phyloP scores from a whole-genome alignment of 2,113 vertebrate species.

The Istiophorus platypterus region DNA sequence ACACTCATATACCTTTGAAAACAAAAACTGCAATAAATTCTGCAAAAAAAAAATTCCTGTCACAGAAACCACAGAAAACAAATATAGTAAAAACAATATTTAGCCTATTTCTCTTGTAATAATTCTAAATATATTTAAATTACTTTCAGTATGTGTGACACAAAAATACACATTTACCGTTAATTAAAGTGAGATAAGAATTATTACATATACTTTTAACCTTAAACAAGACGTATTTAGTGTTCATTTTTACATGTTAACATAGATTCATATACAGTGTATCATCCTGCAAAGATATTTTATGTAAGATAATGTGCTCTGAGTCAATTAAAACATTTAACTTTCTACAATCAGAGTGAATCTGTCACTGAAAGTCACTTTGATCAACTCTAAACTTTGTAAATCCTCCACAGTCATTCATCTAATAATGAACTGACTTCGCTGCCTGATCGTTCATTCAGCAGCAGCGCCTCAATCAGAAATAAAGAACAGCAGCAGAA shows the following conservation, averaged over 20 bases:
- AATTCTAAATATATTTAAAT: not conserved
- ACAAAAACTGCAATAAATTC: not conserved
- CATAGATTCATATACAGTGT: not conserved
- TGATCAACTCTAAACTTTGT: too few species aligned
- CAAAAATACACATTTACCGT: not conserved
- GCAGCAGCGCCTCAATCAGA: not conserved
- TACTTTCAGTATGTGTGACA: too few species aligned
- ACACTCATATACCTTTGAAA: not conserved
- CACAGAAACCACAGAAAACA: not conserved
- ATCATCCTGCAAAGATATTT: too few species aligned
- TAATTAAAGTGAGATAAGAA: too few species aligned
- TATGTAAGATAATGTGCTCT: too few species aligned
- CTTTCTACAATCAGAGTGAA: too few species aligned
- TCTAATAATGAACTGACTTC: too few species aligned
- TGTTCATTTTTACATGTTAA: too few species aligned
- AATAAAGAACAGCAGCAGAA: not conserved
- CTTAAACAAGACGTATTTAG: too few species aligned
- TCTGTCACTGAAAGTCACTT: too few species aligned
- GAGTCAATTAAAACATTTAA: not conserved
- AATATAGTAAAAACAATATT: not conserved
- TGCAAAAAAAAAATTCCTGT: not conserved
- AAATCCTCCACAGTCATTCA: not conserved
- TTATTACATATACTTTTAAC: too few species aligned
- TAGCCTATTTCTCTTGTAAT: not conserved
- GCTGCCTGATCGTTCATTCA: too few species aligned